A percentile compares a stretch with the other conserved stretches of the same genome.
Conservation (phyloP, 2,888 invertebrate species). For the Tholera decimalis region DNA sequence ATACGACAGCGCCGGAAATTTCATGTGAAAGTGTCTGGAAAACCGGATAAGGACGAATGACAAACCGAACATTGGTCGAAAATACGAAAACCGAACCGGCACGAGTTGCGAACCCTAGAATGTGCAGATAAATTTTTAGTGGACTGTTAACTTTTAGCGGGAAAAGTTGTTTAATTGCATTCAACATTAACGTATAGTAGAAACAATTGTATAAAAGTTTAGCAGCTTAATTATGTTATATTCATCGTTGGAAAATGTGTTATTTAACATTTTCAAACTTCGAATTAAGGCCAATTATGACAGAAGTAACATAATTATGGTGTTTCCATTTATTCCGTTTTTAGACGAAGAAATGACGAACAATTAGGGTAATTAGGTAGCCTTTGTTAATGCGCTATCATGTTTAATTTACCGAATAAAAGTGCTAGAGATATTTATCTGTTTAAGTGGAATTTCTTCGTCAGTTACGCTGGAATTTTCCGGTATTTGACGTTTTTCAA, state of each 20-base stretch:
- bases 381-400: constrained; percentile 30
- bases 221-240: constrained; percentile 38
- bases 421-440: constrained; percentile 11
- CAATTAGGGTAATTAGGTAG: constrained; percentile 49
- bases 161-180: constrained; percentile 56
- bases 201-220: constrained; percentile 49
- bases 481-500: constrained; percentile 15
- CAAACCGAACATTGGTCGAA: constrained; percentile 19
- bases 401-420: constrained; percentile 30
- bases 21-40: constrained; percentile 49
- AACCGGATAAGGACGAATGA: constrained; percentile 50
- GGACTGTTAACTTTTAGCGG: constrained; percentile 50
- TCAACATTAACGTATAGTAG: constrained; percentile 43
- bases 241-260: constrained; percentile 29
- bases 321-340: constrained; percentile 55
- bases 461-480: constrained; percentile 8
- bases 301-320: constrained; percentile 55
- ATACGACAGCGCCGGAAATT: constrained; percentile 51
- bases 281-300: constrained; percentile 57
- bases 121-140: constrained; percentile 42
- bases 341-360: constrained; percentile 45
- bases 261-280: constrained; percentile 49
- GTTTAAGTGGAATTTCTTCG: constrained; percentile 6
- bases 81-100: constrained; percentile 23
- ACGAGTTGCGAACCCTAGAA: constrained; percentile 30